Conservation (phyloP, 2,113 vertebrate species). For the Vulpes vulpes region DNA sequence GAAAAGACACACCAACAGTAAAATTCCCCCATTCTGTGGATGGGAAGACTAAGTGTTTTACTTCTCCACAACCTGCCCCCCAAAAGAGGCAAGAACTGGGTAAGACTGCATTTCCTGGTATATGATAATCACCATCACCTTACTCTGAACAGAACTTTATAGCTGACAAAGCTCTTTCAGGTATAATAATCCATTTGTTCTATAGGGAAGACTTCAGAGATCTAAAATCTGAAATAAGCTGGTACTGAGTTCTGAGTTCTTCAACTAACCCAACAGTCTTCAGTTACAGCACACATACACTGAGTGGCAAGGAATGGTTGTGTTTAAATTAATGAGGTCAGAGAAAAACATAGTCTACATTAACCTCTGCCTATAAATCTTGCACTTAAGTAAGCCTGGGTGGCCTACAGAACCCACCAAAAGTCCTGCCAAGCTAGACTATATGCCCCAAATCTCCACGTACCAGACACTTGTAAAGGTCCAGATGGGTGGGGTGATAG, state of each 20-base stretch:
- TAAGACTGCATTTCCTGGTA: slow-evolving; percentile 23
- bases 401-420: neutral
- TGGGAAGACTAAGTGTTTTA: neutral
- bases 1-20: neutral
- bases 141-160: neutral
- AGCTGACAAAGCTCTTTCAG: slow-evolving; percentile 6
- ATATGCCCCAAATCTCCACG: neutral
- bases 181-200: neutral
- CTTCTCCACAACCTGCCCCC: too few species aligned
- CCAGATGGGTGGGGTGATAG: neutral
- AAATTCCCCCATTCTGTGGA: neutral
- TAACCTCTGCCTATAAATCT: neutral
- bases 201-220: slow-evolving; percentile 31
- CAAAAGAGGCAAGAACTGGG: neutral
- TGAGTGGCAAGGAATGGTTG: neutral
- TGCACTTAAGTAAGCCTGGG: neutral
- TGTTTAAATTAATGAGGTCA: slow-evolving; percentile 16
- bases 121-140: neutral
- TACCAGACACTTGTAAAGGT: neutral
- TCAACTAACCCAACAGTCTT: slow-evolving; percentile 9
- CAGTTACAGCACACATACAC: neutral
- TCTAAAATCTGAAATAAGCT: slow-evolving; percentile 44
- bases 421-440: neutral
- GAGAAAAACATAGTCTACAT: neutral
- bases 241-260: slow-evolving; percentile 6